Conservation (phyloP, 37 sponge, comb jelly and placozoan species). For the Diacarnus erythraeanus region DNA sequence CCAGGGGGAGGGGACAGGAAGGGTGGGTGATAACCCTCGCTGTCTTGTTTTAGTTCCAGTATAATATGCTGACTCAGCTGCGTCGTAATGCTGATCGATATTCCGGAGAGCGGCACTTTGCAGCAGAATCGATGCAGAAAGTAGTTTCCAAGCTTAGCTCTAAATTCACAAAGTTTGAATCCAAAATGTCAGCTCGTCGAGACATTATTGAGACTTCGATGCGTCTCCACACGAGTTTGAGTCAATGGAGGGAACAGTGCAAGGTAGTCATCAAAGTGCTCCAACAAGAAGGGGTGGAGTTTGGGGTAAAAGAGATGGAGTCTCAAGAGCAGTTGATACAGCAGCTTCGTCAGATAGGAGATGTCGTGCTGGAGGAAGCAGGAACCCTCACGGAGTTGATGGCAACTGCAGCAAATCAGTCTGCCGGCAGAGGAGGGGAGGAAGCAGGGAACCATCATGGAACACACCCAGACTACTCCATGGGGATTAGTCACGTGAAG, state of each 20-base stretch:
- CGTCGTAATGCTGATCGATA: constrained; percentile 64
- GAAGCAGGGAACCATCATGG: neutral
- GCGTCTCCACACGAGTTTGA: constrained; percentile 19
- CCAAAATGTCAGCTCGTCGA: constrained; percentile 29
- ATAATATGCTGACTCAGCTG: constrained; percentile 68
- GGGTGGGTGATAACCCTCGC: neutral
- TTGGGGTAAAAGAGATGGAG: neutral
- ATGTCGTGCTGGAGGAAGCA: neutral
- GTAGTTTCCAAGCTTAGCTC: constrained; percentile 58
- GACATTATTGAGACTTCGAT: constrained; percentile 38
- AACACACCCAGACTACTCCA: constrained; percentile 19
- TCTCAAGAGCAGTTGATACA: constrained; percentile 1
- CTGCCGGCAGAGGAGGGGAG: neutral
- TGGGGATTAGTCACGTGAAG: constrained; percentile 34
- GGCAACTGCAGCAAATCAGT: neutral
- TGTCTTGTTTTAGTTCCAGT: neutral
- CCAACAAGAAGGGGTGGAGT: constrained; percentile 13
- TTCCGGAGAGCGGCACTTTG: constrained; percentile 53
- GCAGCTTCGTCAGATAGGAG: constrained; percentile 27
- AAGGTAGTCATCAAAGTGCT: neutral
- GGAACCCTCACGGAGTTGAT: constrained; percentile 19
- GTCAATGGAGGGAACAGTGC: constrained; percentile 31
- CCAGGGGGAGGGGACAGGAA: neutral
- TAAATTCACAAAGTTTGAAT: constrained; percentile 45
- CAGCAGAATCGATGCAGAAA: constrained; percentile 46